Base-by-base conservation (phyloP, 2,113 vertebrate species). In the Amazona vittata region DNA sequence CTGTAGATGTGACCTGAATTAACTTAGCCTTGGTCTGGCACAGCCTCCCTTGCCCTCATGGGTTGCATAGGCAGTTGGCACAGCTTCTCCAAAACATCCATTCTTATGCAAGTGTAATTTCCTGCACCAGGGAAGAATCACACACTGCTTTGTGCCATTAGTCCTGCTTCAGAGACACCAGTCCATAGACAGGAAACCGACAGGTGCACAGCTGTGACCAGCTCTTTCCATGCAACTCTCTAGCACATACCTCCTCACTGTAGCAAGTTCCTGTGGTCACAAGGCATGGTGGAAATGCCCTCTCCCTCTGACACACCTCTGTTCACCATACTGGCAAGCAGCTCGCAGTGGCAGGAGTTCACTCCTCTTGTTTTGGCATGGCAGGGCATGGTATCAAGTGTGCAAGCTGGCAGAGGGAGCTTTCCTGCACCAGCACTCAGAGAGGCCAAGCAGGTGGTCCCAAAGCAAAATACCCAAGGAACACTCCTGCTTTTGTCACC, bases 281-380 rank as follows among this genome's bases (percentile, higher is more conserved):
- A 64, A 76, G 25, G 25, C 25, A 15, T 0, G 4, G 33, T 29
- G 26, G 60, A 79, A 90, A 68, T 1, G 7, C 15, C 37, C 35
- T 59, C 9, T 15, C 0, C 0, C 7, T 25, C 28, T 26, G 21
- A 53, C 10, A 71, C 5, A 25, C 8, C n/a, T 60, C 64, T 49
- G 41, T 28, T 7, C 9, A 10, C 18, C 55, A 21, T 26, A 63
- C 22, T 83, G 37, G n/a, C 29, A 12, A 0, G 0, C 26, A 52
- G 33, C 8, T 5, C 11, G 29, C 53, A 62, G 65, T 0, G 0
- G 16, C 35, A 84, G 53, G 25, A 83, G 29, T 18, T 75, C 25
- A 49, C 3, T 10, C 18, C 2, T 0, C 13, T 5, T 28, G 25
- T 5, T 3, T 1, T 60, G 18, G 19, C 28, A 52, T 4, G 12